Evolutionary conservation across 1,140 invertebrate genomes (phyloP), one percentile per base, ranked within the genome.

Genomic region (Brachionus asplanchnoidis): DNA sequence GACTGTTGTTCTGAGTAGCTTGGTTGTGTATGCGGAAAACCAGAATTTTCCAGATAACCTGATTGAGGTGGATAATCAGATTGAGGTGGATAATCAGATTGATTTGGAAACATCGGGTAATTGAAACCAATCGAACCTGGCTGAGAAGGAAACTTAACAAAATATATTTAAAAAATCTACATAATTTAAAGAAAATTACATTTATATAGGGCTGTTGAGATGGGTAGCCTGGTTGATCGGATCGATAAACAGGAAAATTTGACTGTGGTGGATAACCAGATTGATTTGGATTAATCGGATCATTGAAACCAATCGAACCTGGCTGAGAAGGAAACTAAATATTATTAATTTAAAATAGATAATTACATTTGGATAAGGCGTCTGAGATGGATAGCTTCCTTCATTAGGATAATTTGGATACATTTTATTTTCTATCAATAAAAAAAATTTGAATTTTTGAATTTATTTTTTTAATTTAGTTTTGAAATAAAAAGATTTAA

Each of bases 351-450:
- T 40, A 40, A 36, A 1, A 40, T 40, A 8, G n/a, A 40, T 40
- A 0, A 36, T 68, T 14, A 70, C 66, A 40, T 36, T 40, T 75
- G 36, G 36, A 46, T 23, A 75, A 20, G 36, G 36, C 46, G 36
- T 17, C 11, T 75, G 36, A 75, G 36, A 44, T 20, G 70, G 70
- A 46, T 23, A 75, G 8, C 70, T 40, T 75, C 70, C 70, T 75
- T 75, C 40, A 44, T 75, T 75, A 23, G 70, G 70, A 23, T 75
- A 75, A 23, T 75, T 75, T 20, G 70, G 70, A 75, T 75, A 75
- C 70, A 75, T 75, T n/a, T n/a, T 75, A 46, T 75, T 11, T 75
- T 32, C 36, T n/a, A 44, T 75, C 12, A 46, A 75, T 20, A 75
- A 44, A 20, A 46, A 75, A 20, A 12, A 20, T 75, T 46, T 44